phyloP scores from a whole-genome alignment of 2,888 invertebrate species.

The Cephus rjabovi region DNA sequence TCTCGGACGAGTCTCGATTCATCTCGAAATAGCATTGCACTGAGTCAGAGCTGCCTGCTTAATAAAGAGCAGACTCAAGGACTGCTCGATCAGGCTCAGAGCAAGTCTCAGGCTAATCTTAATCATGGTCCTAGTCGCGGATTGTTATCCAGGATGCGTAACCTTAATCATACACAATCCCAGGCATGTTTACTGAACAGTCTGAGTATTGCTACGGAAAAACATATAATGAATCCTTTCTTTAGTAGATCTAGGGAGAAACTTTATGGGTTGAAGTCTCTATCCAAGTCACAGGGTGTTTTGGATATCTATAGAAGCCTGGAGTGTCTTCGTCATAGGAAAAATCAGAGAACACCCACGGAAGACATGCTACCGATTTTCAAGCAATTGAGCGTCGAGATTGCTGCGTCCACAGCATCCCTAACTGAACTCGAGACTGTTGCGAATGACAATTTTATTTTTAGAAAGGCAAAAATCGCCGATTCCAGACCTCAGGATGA shows the following conservation, averaged over 20 bases:
- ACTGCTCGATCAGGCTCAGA: conserved; percentile 57
- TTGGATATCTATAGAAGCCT: conserved; percentile 65
- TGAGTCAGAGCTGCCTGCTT: conserved; percentile 58
- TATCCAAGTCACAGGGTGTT: conserved; percentile 69
- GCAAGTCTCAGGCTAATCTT: conserved; percentile 54
- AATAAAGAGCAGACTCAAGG: conserved; percentile 64
- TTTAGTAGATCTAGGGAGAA: conserved; percentile 67
- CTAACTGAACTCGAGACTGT: conserved; percentile 1
- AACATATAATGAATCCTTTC: conserved; percentile 46
- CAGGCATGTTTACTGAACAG: conserved; percentile 58
- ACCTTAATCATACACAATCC: conserved; percentile 61
- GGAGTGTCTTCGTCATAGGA: conserved; percentile 54
- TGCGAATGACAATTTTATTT: neutral
- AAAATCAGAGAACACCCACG: conserved; percentile 52
- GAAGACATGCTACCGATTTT: conserved; percentile 56
- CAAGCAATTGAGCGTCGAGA: conserved; percentile 46
- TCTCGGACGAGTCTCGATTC: conserved; percentile 57
- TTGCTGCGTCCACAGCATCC: conserved; percentile 27
- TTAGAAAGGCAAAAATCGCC: neutral
- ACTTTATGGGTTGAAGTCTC: conserved; percentile 65
- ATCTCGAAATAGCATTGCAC: conserved; percentile 44
- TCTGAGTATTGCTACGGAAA: conserved; percentile 6
- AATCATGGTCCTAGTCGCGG: conserved; percentile 53
- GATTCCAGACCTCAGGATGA: neutral
- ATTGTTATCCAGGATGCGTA: conserved; percentile 58